These are phyloP conservation scores for Aquatica leii DNA, from an alignment of 2,888 invertebrate species.

Conservation along the genomic window DNA sequence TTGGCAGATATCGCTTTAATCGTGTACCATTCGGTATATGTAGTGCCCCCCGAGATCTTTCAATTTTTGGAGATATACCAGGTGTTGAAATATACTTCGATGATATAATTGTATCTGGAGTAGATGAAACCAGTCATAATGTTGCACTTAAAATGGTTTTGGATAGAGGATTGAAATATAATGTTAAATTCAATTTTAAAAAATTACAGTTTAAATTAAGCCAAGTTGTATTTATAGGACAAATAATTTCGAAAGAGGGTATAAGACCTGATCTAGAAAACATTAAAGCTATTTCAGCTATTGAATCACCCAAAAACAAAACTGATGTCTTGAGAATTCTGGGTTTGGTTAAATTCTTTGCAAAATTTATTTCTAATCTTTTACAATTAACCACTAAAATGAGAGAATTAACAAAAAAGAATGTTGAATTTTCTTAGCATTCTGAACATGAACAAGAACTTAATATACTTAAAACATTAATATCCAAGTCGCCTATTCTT, in stretches of 20 bases:
- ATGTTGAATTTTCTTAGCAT: no score
- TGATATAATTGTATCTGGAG: no score
- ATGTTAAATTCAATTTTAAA: no score
- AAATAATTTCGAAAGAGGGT: conserved; percentile 35
- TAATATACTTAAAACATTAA: conserved; percentile 4
- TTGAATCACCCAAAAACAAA: no score
- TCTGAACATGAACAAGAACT: conserved; percentile 17
- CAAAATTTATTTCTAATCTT: background rate
- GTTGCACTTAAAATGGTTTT: background rate
- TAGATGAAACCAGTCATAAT: no score
- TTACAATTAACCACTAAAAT: background rate
- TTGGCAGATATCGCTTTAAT: background rate
- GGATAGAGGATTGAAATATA: no score
- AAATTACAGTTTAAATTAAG: conserved; percentile 32
- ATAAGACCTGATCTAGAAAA: no score
- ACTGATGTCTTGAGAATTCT: conserved; percentile 3
- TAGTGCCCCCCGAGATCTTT: background rate
- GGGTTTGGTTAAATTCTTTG: no score
- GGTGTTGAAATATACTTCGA: no score
- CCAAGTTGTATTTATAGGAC: conserved; percentile 34
- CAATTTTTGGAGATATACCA: background rate
- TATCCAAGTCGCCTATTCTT: no score
- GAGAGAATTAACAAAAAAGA: background rate
- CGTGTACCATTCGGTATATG: background rate
- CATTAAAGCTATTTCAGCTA: no score